These are phyloP conservation scores for Nematolebias whitei DNA, from an alignment of 2,113 vertebrate species.

Conservation along the genomic window DNA sequence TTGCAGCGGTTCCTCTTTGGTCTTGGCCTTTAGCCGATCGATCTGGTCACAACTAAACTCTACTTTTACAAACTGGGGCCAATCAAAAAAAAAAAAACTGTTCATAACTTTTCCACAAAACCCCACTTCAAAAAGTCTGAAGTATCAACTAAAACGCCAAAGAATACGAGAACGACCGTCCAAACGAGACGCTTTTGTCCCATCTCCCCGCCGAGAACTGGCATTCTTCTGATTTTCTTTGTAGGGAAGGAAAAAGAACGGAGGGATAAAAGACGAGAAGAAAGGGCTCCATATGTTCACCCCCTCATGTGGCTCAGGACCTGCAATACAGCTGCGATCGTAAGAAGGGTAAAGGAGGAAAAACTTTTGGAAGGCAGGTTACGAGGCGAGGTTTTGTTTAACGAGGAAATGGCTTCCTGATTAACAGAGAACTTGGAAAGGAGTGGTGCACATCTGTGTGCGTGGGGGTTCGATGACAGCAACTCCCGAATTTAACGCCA, in stretches of 20 bases:
- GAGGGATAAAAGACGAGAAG: conserved; percentile 33
- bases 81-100: not conserved
- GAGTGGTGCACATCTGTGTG: conserved; percentile 29
- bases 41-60: not conserved
- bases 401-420: conserved; percentile 52
- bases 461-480: conserved; percentile 13
- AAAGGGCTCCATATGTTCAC: conserved; percentile 47
- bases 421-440: conserved; percentile 33
- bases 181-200: conserved; percentile 41
- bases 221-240: conserved; percentile 60
- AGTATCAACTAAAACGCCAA: conserved; percentile 37
- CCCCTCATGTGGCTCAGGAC: conserved; percentile 37
- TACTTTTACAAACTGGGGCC: not conserved
- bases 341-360: conserved; percentile 19
- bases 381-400: conserved; percentile 26
- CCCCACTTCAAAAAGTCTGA: not conserved
- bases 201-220: not conserved
- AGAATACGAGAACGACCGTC: conserved; percentile 35
- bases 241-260: conserved; percentile 33
- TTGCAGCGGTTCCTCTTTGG: too few species aligned
- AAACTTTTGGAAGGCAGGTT: conserved; percentile 30
- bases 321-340: conserved; percentile 52
- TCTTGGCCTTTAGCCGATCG: not conserved
- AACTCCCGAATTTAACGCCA: conserved; percentile 65
- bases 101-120: not conserved